A percentile compares a stretch with the other conserved stretches of the same genome.
Conservation (phyloP, 2,113 vertebrate genomes). For the Neotoma lepida region DNA sequence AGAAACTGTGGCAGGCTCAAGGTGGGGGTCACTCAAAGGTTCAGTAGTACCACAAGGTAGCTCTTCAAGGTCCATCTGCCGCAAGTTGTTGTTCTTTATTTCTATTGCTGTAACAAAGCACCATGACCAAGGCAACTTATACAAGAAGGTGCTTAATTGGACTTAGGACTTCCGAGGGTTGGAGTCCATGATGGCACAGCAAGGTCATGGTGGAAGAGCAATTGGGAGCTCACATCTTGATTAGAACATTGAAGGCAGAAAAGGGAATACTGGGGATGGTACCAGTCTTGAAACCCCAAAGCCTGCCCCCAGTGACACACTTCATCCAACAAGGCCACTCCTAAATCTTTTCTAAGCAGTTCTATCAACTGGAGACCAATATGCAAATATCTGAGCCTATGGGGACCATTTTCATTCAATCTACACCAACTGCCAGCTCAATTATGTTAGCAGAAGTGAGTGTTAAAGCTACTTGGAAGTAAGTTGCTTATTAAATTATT, state of each 20-base stretch:
- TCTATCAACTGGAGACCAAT: neutral
- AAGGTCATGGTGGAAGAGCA: neutral
- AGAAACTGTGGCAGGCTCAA: neutral
- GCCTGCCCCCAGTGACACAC: neutral
- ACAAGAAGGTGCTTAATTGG: neutral
- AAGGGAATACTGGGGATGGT: neutral
- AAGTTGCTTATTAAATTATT: neutral
- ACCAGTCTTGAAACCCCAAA: neutral
- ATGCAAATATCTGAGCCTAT: neutral
- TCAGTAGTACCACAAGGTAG: neutral
- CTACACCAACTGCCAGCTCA: neutral
- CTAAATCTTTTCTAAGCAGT: neutral
- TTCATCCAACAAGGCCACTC: neutral
- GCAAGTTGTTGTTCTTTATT: neutral
- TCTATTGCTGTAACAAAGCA: neutral
- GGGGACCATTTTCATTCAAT: neutral
- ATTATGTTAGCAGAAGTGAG: neutral
- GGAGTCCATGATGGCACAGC: neutral
- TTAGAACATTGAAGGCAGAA: neutral
- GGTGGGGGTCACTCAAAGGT: neutral
- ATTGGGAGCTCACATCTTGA: neutral
- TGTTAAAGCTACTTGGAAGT: conserved; percentile 1
- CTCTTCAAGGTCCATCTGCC: neutral
- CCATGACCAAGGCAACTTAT: neutral
- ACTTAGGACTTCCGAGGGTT: neutral